Percentiles rank a stretch among this genome's conserved stretches.
phyloP scores from a whole-genome alignment of 2,888 invertebrate genomes.

The Epirrita christyi region DNA sequence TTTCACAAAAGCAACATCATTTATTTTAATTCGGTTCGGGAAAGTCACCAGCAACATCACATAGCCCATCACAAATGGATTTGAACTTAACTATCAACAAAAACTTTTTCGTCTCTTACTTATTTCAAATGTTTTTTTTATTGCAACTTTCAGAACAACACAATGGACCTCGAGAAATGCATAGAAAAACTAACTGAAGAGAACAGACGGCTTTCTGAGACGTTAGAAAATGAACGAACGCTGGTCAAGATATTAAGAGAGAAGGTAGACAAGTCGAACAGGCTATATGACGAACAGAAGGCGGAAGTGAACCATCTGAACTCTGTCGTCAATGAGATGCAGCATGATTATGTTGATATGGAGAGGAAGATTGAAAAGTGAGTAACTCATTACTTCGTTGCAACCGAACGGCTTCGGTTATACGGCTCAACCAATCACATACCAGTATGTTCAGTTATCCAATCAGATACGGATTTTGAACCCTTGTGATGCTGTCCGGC shows the following conservation, averaged over 20 bases:
- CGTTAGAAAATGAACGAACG: constrained; percentile 82
- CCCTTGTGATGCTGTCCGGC: too few relatives aligned
- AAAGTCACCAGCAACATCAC: too few relatives aligned
- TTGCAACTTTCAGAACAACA: constrained; percentile 65
- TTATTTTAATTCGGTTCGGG: too few relatives aligned
- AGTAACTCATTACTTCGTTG: constrained; percentile 43
- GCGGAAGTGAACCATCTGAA: constrained; percentile 74
- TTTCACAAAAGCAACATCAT: too few relatives aligned
- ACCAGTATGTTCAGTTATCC: too few relatives aligned
- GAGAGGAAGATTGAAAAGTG: constrained; percentile 76
- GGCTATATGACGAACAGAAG: constrained; percentile 79
- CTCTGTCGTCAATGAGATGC: constrained; percentile 71
- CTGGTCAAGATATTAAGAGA: constrained; percentile 78
- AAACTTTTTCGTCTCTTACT: background rate
- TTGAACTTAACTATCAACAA: background rate
- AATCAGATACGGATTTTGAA: too few relatives aligned
- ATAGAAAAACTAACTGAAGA: constrained; percentile 78
- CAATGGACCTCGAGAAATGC: constrained; percentile 71
- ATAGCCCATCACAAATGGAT: background rate
- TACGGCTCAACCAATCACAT: too few relatives aligned
- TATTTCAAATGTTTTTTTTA: background rate
- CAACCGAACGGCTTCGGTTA: too few relatives aligned
- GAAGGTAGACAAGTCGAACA: constrained; percentile 77
- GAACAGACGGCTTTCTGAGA: constrained; percentile 74
- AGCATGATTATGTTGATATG: constrained; percentile 70